Percentiles rank a stretch among this genome's conserved stretches.
Conservation (phyloP, 2,797 vertebrate species). For the Onychomys arenicola region DNA sequence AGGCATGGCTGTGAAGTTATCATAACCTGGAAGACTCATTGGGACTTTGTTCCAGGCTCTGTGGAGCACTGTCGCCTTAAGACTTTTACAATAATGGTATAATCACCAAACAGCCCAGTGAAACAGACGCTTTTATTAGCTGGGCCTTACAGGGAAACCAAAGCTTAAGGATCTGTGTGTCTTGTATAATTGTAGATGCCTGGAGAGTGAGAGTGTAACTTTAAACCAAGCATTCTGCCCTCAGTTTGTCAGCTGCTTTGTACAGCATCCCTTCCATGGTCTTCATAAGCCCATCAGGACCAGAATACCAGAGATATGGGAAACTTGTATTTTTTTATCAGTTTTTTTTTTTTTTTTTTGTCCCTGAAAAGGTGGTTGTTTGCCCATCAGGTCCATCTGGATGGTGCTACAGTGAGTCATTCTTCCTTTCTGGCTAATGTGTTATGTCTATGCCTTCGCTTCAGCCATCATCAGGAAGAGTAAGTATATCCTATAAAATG, state of each 20-base stretch:
- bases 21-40: neutral
- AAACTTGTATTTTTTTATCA: neutral
- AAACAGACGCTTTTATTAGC: neutral
- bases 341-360: neutral
- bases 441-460: neutral
- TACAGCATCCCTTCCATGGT: neutral
- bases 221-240: neutral
- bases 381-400: neutral
- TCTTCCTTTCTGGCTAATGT: neutral
- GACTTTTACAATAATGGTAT: neutral
- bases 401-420: neutral
- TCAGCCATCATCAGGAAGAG: neutral
- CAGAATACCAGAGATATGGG: neutral
- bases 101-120: neutral
- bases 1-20: neutral
- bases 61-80: neutral
- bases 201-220: neutral
- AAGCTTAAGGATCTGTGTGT: slow-evolving; percentile 1
- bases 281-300: neutral
- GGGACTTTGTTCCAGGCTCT: neutral
- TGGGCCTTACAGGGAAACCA: slow-evolving; percentile 16
- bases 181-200: neutral
- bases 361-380: neutral
- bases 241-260: neutral
- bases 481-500: neutral